Percentiles rank a stretch among this genome's conserved stretches.
These are phyloP conservation scores for Cepaea nemoralis DNA, from an alignment of 1,140 invertebrate genomes.

Conservation along the genomic window DNA sequence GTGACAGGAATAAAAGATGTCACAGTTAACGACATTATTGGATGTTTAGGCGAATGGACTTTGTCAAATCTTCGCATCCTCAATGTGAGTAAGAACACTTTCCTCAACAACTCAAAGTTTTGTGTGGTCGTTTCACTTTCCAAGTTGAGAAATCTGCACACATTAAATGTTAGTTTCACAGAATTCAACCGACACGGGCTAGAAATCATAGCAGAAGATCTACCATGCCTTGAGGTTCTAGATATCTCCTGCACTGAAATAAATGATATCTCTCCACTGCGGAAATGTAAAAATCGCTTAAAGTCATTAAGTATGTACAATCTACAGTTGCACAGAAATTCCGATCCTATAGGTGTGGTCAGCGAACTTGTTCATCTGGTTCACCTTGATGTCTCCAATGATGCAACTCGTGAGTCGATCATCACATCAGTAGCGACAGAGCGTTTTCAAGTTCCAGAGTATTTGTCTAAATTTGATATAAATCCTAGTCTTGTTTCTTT, in stretches of 20 bases:
- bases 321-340: constrained; percentile 74
- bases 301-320: constrained; percentile 80
- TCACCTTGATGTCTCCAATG: constrained; percentile 79
- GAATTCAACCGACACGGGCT: constrained; percentile 81
- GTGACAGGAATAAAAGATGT: constrained; percentile 76
- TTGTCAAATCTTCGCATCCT: constrained; percentile 78
- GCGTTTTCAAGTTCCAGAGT: constrained; percentile 73
- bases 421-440: constrained; percentile 71
- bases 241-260: constrained; percentile 82
- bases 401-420: constrained; percentile 68
- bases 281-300: constrained; percentile 77
- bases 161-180: constrained; percentile 81
- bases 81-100: constrained; percentile 80
- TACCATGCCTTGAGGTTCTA: constrained; percentile 78
- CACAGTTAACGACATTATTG: constrained; percentile 79
- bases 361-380: constrained; percentile 76
- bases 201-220: constrained; percentile 80
- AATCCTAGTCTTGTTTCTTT: constrained; percentile 78
- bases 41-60: constrained; percentile 82
- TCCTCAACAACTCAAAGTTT: constrained; percentile 75
- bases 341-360: constrained; percentile 75
- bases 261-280: constrained; percentile 79
- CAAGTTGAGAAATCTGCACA: constrained; percentile 75
- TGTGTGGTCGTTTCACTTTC: constrained; percentile 73
- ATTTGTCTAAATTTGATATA: constrained; percentile 73